These are phyloP conservation scores for Hirtodrosophila histrioides DNA, from an alignment of 2,888 invertebrate genomes.

Conservation along the genomic window DNA sequence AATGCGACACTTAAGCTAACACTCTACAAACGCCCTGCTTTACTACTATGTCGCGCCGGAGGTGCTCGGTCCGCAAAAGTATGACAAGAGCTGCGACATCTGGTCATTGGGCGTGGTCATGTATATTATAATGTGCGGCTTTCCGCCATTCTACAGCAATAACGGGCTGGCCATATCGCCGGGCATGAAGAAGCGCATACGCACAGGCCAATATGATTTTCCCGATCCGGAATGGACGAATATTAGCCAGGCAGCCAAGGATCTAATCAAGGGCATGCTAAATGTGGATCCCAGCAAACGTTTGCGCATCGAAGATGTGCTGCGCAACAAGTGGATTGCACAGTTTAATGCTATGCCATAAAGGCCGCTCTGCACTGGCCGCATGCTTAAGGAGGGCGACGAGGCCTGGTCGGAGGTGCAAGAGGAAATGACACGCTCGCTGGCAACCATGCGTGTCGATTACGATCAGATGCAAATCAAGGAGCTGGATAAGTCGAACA, in stretches of 20 bases:
- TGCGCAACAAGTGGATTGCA: constrained; percentile 94
- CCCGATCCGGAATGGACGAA: constrained; percentile 98
- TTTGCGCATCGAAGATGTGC: constrained; percentile 95
- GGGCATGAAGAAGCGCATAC: constrained; percentile 96
- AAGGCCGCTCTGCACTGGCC: constrained; percentile 96
- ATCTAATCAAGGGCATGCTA: constrained; percentile 96
- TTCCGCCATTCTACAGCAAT: constrained; percentile 99
- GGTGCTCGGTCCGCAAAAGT: constrained; percentile 98
- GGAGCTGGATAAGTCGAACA: constrained; percentile 95
- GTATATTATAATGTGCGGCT: constrained; percentile 99
- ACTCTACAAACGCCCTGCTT: constrained; percentile 99
- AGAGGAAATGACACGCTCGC: constrained; percentile 98
- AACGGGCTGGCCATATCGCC: constrained; percentile 99
- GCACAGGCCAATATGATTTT: constrained; percentile 98
- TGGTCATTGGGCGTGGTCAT: constrained; percentile 99
- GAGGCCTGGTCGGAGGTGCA: constrained; percentile 99
- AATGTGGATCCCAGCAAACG: constrained; percentile 96
- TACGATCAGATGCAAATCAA: constrained; percentile 98
- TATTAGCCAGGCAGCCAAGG: constrained; percentile 97
- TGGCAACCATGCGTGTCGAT: constrained; percentile 99
- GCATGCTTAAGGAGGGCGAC: constrained; percentile 94
- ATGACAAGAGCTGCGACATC: constrained; percentile 99
- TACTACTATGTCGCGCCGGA: constrained; percentile 96
- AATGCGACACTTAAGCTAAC: constrained; percentile 95
- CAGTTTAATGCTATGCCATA: constrained; percentile 94